Base-by-base conservation (phyloP, 2,113 vertebrate species). In the Montifringilla adamsi region DNA sequence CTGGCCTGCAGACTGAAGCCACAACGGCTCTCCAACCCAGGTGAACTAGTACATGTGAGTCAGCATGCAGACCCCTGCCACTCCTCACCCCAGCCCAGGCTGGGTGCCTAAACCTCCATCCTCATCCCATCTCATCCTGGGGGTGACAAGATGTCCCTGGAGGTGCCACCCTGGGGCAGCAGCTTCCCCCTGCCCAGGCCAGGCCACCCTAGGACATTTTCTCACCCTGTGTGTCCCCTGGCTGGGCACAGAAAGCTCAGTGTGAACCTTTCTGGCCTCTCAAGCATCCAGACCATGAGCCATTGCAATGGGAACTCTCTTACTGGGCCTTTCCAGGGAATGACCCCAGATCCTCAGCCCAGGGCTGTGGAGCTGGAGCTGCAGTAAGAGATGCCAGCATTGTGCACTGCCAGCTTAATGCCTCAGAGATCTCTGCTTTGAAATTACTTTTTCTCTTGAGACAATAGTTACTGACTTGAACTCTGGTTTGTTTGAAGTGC, bases 41-140 rank as follows among this genome's bases (percentile, higher is more conserved):
- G 96, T 97, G 96, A 97, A 96, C 96, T 97, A 97, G 96, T 96
- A 91, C 97, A 97, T 97, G 97, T 96, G 96, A 97, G 96, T 97
- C 96, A 97, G 96, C 96, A 97, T 97, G 97, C 96, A 96, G 96
- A 95, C 94, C 96, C 91, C 93, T 84, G 80, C 94, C 88, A 91
- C 94, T 82, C 16, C 90, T 89, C 95, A 77, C 96, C 94, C 93
- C 93, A 52, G 43, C 90, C 92, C 93, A 66, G 91, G 86, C 93
- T 90, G 81, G 41, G 68, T 55, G 81, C 91, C 91, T 53, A 63
- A 92, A 66, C 53, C 94, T 89, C 94, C 95, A 95, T 96, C 90
- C 80, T 96, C 96, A 95, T 95, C 95, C 13, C 95, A 95, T 88
- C 66, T 53, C 95, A 96, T 97, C 95, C 93, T 81, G 4, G 62